Percentiles rank a stretch among this genome's conserved stretches.
These are phyloP conservation scores for Branchellion lobata DNA, from an alignment of 2,888 invertebrate species.

Conservation along the genomic window DNA sequence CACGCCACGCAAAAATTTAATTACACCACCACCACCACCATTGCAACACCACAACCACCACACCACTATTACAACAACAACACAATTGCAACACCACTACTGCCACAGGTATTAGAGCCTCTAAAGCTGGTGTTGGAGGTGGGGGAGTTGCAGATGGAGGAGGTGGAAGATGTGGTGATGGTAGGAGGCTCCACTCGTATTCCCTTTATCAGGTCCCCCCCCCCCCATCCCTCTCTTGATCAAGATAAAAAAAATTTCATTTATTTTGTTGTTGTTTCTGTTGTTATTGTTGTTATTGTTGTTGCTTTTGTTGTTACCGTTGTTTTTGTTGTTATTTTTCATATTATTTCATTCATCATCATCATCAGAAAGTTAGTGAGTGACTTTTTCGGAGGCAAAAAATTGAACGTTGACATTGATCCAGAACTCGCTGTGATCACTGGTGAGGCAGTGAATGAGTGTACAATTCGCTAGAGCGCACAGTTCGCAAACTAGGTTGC, in stretches of 20 bases:
- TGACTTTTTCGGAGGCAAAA: constrained; percentile 60
- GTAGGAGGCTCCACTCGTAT: constrained; percentile 66
- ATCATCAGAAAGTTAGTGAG: constrained; percentile 61
- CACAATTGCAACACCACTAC: not conserved
- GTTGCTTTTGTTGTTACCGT: not conserved
- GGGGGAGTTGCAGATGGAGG: constrained; percentile 57
- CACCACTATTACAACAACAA: not conserved
- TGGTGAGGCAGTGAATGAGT: no score
- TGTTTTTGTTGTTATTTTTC: not conserved
- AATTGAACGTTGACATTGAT: constrained; percentile 60
- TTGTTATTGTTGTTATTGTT: not conserved
- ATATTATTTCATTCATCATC: no score
- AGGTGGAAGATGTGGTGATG: constrained; percentile 65
- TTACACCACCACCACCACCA: not conserved
- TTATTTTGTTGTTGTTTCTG: no score
- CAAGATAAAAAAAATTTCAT: no score
- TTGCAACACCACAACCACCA: not conserved
- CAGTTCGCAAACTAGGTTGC: no score
- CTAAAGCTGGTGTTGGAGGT: constrained; percentile 62
- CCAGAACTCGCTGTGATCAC: constrained; percentile 65
- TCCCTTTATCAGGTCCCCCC: constrained; percentile 56
- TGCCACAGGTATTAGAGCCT: constrained; percentile 57
- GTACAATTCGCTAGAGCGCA: no score
- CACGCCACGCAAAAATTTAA: no score
- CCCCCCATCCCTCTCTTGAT: no score